Percentiles rank a stretch among this genome's conserved stretches.
Evolutionary conservation across 2,113 vertebrate genomes (phyloP).

Genomic region (Neopipo cinnamomea): DNA sequence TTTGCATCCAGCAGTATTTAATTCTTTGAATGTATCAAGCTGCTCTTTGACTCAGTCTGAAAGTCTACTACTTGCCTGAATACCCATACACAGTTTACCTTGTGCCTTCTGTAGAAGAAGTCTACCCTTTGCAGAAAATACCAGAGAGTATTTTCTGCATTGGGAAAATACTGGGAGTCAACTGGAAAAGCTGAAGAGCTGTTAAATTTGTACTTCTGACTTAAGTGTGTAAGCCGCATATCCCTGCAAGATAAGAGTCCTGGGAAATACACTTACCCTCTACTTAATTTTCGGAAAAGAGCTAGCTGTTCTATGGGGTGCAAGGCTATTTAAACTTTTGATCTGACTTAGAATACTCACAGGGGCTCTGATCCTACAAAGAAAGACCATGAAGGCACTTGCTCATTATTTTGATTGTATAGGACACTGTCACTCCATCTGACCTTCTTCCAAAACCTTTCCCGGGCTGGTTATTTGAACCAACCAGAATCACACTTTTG

Average conservation of each 20-base stretch:
- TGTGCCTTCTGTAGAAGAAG: fast-evolving
- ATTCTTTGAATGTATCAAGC: background rate
- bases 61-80: background rate
- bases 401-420: background rate
- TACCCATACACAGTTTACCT: background rate
- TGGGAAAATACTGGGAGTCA: too few relatives aligned
- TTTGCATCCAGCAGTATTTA: background rate
- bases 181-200: background rate
- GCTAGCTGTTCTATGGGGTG: background rate
- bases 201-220: background rate
- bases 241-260: background rate
- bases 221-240: background rate
- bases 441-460: background rate
- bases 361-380: background rate
- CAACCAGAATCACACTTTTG: background rate
- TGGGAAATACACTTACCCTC: background rate
- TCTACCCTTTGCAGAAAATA: background rate
- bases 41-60: background rate
- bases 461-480: background rate
- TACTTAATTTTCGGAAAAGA: background rate
- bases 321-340: background rate
- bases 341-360: background rate
- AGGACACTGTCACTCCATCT: background rate
- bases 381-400: background rate
- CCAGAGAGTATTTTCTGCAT: background rate